Conservation (phyloP, 2,888 invertebrate species). For the Oeneis ivallda region DNA sequence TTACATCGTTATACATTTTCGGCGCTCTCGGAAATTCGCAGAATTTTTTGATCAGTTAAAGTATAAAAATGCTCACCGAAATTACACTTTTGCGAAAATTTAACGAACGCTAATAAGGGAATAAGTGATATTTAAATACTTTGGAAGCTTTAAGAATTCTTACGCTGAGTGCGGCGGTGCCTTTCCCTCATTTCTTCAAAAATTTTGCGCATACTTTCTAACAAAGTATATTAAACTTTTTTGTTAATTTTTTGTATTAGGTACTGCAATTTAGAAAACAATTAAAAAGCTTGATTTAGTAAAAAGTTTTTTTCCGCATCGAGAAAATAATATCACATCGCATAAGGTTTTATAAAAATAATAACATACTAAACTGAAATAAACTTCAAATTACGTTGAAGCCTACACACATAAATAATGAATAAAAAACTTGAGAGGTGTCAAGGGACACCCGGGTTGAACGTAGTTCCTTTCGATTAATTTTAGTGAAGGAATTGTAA, state of each 20-base stretch:
- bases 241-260: neutral
- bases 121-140: slow-evolving; percentile 48
- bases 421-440: too few relatives aligned
- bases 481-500: too few relatives aligned
- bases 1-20: neutral
- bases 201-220: slow-evolving; percentile 15
- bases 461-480: too few relatives aligned
- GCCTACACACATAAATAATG: too few relatives aligned
- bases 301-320: too few relatives aligned
- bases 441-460: too few relatives aligned
- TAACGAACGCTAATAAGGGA: slow-evolving; percentile 52
- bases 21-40: slow-evolving; percentile 21
- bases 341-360: too few relatives aligned
- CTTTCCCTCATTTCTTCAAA: slow-evolving; percentile 19
- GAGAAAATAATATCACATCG: too few relatives aligned
- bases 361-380: too few relatives aligned
- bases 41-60: slow-evolving; percentile 34
- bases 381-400: too few relatives aligned
- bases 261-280: neutral
- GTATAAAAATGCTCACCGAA: slow-evolving; percentile 43
- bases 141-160: slow-evolving; percentile 31
- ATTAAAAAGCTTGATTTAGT: too few relatives aligned
- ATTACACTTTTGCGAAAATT: slow-evolving; percentile 49
- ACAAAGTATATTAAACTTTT: neutral
- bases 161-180: slow-evolving; percentile 11